These are phyloP conservation scores for Coreoperca whiteheadi DNA, from an alignment of 2,113 vertebrate genomes.

Conservation along the genomic window DNA sequence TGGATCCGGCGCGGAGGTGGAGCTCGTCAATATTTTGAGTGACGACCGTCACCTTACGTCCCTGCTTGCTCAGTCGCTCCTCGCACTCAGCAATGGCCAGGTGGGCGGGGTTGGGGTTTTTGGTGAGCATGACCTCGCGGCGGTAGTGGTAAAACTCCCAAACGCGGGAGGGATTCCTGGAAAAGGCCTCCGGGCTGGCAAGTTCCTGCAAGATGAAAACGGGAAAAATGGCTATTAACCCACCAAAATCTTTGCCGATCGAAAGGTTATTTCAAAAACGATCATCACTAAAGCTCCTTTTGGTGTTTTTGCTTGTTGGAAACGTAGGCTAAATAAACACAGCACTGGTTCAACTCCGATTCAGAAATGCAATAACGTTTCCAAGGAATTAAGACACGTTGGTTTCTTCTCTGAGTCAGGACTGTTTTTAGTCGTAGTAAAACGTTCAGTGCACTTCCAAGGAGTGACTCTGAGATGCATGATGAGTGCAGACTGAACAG, in stretches of 20 bases:
- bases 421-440: constrained; percentile 4
- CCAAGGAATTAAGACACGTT: not conserved
- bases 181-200: constrained; percentile 92
- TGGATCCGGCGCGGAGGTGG: constrained; percentile 92
- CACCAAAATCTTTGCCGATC: not conserved
- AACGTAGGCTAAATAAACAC: not conserved
- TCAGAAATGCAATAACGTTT: not conserved
- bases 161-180: constrained; percentile 91
- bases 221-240: not conserved
- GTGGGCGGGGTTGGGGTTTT: constrained; percentile 91
- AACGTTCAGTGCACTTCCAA: not conserved
- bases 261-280: not conserved
- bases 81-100: constrained; percentile 92
- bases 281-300: not conserved
- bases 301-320: not conserved
- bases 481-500: not conserved
- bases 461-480: not conserved
- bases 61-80: constrained; percentile 87
- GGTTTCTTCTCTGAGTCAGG: not conserved
- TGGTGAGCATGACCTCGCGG: constrained; percentile 91
- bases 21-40: constrained; percentile 98
- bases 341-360: too few species aligned
- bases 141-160: constrained; percentile 99
- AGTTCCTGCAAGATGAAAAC: constrained; percentile 81
- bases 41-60: constrained; percentile 89